phyloP scores from a whole-genome alignment of 2,113 vertebrate genomes.

The Baryphthengus martii region DNA sequence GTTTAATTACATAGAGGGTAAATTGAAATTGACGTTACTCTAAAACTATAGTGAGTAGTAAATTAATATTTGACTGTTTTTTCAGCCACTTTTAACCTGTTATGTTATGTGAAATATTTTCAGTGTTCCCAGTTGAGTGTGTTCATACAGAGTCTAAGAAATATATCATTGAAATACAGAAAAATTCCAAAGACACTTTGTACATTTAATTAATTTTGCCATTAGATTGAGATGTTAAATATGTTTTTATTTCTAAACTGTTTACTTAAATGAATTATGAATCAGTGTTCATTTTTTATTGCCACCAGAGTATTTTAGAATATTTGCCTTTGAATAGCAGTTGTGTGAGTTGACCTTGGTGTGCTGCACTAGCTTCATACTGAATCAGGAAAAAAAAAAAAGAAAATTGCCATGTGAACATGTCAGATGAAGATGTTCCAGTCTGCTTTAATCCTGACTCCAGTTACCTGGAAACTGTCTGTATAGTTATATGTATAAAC shows the following conservation, averaged over 20 bases:
- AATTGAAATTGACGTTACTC: not conserved
- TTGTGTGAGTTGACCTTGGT: not conserved
- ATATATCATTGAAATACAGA: not conserved
- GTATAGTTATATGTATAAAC: not conserved
- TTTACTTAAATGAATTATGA: not conserved
- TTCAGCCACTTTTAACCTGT: not conserved
- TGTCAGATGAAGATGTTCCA: not conserved
- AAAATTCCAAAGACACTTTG: not conserved
- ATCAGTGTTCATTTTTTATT: not conserved
- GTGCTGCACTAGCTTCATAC: fast-evolving
- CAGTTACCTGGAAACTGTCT: not conserved
- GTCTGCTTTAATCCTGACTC: not conserved
- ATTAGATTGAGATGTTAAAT: not conserved
- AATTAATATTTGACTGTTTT: not conserved
- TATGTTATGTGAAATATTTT: not conserved
- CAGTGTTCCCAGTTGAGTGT: not conserved
- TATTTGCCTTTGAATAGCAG: not conserved
- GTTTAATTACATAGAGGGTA: not conserved
- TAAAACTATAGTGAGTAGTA: not conserved
- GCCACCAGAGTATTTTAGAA: not conserved
- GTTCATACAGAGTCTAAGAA: not conserved
- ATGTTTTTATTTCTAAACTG: not conserved
- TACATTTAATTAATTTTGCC: not conserved
- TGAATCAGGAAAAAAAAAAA: not conserved
- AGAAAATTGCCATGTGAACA: not conserved